Conservation (phyloP, 2,888 invertebrate species). For the Plemyria rubiginata region DNA sequence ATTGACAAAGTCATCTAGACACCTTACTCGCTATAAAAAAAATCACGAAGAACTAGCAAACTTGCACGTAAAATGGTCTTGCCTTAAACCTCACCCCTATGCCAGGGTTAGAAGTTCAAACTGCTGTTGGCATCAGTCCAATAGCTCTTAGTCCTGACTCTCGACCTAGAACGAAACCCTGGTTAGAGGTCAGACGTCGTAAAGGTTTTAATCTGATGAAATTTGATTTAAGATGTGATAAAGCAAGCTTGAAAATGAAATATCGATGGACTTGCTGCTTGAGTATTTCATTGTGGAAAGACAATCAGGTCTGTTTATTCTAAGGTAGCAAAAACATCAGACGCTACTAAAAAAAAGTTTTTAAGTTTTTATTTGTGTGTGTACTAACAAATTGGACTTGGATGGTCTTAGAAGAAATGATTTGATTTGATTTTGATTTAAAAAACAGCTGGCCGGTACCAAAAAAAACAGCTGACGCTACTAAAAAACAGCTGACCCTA, state of each 20-base stretch:
- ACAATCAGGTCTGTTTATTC: neutral
- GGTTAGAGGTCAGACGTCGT: slow-evolving; percentile 17
- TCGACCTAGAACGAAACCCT: slow-evolving; percentile 36
- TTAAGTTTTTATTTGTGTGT: too few relatives aligned
- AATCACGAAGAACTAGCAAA: neutral
- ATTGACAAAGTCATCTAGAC: neutral
- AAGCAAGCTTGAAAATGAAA: slow-evolving; percentile 11
- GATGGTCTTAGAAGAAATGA: too few relatives aligned
- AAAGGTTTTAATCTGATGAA: slow-evolving; percentile 35
- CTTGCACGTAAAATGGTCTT: neutral
- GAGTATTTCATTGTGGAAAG: neutral
- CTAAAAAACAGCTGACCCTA: too few relatives aligned
- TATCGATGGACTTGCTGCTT: slow-evolving; percentile 1
- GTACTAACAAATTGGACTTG: too few relatives aligned
- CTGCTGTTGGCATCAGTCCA: slow-evolving; percentile 35
- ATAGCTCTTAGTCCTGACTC: slow-evolving; percentile 26
- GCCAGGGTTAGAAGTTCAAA: slow-evolving; percentile 21
- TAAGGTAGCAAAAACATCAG: too few relatives aligned
- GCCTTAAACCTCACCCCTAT: neutral
- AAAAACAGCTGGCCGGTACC: too few relatives aligned
- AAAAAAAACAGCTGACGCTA: too few relatives aligned
- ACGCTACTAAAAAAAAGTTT: too few relatives aligned
- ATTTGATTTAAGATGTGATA: slow-evolving; percentile 27
- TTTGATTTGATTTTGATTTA: too few relatives aligned
- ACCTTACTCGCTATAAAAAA: neutral